Percentiles rank a stretch among this genome's conserved stretches.
These are phyloP conservation scores for Heteromurus nitidus DNA, from an alignment of 2,888 invertebrate genomes.

Conservation along the genomic window DNA sequence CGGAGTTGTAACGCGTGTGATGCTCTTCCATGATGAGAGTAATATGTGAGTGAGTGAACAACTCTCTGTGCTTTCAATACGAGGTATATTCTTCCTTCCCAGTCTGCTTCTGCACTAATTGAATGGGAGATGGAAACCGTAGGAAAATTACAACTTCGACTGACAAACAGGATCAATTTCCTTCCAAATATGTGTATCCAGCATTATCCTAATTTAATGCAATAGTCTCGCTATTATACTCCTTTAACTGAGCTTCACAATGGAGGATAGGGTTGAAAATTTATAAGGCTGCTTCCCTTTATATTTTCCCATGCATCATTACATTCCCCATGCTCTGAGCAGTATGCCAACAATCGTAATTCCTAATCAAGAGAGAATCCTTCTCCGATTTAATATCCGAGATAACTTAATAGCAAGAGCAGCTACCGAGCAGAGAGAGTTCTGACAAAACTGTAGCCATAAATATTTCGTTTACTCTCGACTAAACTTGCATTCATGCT, in stretches of 20 bases:
- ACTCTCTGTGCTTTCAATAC: not conserved
- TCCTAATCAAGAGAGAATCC: constrained; percentile 24
- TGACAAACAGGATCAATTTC: not conserved
- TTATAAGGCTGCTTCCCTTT: not conserved
- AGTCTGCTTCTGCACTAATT: too few species aligned
- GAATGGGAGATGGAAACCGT: too few species aligned
- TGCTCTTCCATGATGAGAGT: constrained; percentile 1
- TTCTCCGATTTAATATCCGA: not conserved
- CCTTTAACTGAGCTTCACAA: not conserved
- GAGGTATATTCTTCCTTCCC: not conserved
- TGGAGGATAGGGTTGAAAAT: not conserved
- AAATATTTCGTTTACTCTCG: too few species aligned
- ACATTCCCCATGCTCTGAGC: not conserved
- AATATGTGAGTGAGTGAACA: not conserved
- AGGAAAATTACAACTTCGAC: constrained; percentile 7
- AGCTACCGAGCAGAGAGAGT: not conserved
- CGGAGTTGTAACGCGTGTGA: constrained; percentile 15
- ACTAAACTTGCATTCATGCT: too few species aligned
- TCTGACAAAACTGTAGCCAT: too few species aligned
- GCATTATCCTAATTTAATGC: too few species aligned
- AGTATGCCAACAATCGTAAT: constrained; percentile 16
- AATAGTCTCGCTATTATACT: too few species aligned
- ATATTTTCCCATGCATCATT: not conserved
- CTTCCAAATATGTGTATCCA: not conserved
- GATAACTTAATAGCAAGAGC: not conserved